Evolutionary conservation across 2,113 vertebrate genomes (phyloP), one percentile per base, ranked within the genome.

Genomic region (Setophaga petechia): DNA sequence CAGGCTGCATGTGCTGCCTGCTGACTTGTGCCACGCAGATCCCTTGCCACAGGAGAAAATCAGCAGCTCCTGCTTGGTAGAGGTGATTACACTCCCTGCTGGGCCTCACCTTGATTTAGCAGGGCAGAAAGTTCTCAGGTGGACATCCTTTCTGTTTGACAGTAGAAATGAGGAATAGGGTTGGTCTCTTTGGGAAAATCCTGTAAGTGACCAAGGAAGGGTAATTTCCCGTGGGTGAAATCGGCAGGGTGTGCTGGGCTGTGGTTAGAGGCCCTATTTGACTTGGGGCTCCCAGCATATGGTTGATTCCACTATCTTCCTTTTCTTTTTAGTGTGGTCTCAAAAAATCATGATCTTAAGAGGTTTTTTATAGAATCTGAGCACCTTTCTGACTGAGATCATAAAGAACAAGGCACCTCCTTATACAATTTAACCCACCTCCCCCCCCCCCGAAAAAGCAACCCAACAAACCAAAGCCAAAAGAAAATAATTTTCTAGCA

Each of bases 261-360:
- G 1, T 39, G 11, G 6, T 76, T 3, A 2, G 52, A 63, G 13
- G 9, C 33, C 31, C 19, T 19, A 5, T 65, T 84, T 0, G 0
- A 0, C 24, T 24, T 58, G 16, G 14, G 30, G 5, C 6, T 91
- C 5, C 14, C 49, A 76, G 47, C 10, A 62, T 37, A 11, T 37
- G 5, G 24, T 83, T 71, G 24, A 25, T 28, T 72, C 1, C 24
- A 9, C 16, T 51, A 8, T 30, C 8, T 33, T 65, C 43, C 22
- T 87, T 82, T 76, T 41, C 55, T 69, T 93, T 88, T 86, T 58
- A 37, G 8, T 15, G 10, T 28, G 7, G 16, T 82, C 43, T 58
- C 46, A 81, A 71, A 61, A 46, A 28, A 3, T 0, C 17, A n/a
- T 39, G 25, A 20, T 47, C 10, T 35, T 77, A 51, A 84, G 49